Conservation (phyloP, 2,888 invertebrate species). For the Leucophenga maculata region DNA sequence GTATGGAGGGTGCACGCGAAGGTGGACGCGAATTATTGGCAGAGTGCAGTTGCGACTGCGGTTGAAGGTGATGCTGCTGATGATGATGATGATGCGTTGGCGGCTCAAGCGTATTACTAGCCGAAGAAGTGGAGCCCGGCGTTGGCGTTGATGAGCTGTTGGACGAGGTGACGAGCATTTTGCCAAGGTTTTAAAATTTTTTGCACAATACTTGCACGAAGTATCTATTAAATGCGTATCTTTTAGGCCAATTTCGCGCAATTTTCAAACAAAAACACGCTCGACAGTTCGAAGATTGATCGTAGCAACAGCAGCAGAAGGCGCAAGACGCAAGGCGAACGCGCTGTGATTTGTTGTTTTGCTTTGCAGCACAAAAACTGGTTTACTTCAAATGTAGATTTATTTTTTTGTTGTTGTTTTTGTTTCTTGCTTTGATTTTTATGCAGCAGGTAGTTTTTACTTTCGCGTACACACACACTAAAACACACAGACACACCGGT, state of each 20-base stretch:
- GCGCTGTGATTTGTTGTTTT: conserved; percentile 5
- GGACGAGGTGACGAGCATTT: conserved; percentile 42
- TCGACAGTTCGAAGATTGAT: neutral
- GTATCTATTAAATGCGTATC: conserved; percentile 26
- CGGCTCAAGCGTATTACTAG: conserved; percentile 63
- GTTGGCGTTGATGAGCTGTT: conserved; percentile 63
- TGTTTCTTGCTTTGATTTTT: no score
- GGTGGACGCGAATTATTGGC: conserved; percentile 63
- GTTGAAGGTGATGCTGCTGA: conserved; percentile 46
- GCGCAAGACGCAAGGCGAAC: no score
- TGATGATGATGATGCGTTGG: conserved; percentile 48
- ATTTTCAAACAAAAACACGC: neutral
- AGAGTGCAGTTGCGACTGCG: conserved; percentile 53
- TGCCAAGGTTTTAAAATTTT: conserved; percentile 17
- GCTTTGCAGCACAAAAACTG: neutral
- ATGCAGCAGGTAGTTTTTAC: conserved; percentile 61
- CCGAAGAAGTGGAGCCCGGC: conserved; percentile 63
- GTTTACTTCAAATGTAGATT: conserved; percentile 3
- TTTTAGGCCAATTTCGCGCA: conserved; percentile 16
- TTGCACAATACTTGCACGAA: neutral
- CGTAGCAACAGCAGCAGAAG: no score
- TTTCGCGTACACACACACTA: conserved; percentile 46
- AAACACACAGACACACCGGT: neutral
- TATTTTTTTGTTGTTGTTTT: no score
- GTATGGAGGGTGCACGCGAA: conserved; percentile 73